These are phyloP conservation scores for Sminthurides aquaticus DNA, from an alignment of 2,888 invertebrate genomes.

Conservation along the genomic window DNA sequence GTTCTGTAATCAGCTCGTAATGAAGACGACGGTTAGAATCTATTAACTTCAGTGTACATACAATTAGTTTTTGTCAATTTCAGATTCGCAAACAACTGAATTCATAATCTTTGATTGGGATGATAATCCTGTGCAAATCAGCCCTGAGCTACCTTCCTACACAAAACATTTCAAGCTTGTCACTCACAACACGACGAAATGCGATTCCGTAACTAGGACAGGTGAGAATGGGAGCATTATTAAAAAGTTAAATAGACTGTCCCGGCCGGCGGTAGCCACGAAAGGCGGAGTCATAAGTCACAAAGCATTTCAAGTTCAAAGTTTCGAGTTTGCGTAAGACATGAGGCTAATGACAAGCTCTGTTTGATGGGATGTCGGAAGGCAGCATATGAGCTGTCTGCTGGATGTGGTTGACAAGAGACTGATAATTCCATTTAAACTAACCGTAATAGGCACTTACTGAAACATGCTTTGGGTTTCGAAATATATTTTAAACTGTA, in stretches of 20 bases:
- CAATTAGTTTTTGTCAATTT: constrained; percentile 5
- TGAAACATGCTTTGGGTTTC: no score
- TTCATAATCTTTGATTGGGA: constrained; percentile 48
- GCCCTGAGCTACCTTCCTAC: background rate
- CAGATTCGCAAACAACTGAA: constrained; percentile 50
- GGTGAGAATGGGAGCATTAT: background rate
- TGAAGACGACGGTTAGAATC: background rate
- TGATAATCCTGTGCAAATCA: constrained; percentile 45
- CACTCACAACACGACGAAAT: background rate
- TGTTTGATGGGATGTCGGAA: no score
- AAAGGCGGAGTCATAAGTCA: no score
- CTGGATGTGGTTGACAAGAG: no score
- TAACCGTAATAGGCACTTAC: no score
- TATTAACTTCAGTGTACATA: background rate
- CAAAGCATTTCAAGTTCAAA: background rate
- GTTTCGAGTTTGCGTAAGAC: no score
- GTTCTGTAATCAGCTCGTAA: constrained; percentile 2
- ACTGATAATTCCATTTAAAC: no score
- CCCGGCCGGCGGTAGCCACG: no score
- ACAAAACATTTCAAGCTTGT: background rate
- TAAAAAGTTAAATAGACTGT: no score
- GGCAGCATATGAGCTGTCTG: no score
- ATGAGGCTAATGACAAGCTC: no score
- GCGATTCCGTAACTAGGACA: background rate
- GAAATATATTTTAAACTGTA: no score